phyloP scores from a whole-genome alignment of 2,113 vertebrate species.

The Sinocyclocheilus grahami region DNA sequence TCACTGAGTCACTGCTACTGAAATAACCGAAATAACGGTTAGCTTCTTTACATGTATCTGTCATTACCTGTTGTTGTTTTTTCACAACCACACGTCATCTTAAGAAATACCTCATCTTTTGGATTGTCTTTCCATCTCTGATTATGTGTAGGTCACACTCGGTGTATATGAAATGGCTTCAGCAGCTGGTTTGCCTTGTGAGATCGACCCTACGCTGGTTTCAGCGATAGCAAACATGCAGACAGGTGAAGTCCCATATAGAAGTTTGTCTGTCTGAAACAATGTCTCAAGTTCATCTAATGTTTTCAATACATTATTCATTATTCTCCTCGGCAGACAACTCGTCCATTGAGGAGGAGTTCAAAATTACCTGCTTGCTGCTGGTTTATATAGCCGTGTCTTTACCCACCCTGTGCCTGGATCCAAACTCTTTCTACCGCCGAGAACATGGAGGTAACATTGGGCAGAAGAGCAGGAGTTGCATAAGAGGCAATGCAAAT shows the following conservation, averaged over 20 bases:
- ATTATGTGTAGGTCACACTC: conserved; percentile 78
- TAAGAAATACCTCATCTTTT: too few species aligned
- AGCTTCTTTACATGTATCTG: conserved; percentile 44
- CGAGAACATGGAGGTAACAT: conserved; percentile 82
- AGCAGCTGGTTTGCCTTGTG: conserved; percentile 83
- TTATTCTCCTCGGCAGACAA: conserved; percentile 72
- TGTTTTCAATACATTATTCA: background rate
- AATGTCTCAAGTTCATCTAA: background rate
- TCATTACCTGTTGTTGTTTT: too few species aligned
- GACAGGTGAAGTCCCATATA: conserved; percentile 73
- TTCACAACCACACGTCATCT: too few species aligned
- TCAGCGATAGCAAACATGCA: conserved; percentile 79
- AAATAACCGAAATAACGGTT: too few species aligned
- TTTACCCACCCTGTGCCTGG: conserved; percentile 82
- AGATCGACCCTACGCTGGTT: conserved; percentile 86
- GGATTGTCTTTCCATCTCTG: too few species aligned
- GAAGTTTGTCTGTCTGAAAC: background rate
- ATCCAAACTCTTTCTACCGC: conserved; percentile 81
- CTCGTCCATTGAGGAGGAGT: conserved; percentile 84
- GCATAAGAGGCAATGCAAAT: background rate
- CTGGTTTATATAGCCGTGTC: conserved; percentile 87
- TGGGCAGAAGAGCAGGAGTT: background rate
- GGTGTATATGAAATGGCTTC: conserved; percentile 87
- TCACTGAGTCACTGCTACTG: conserved; percentile 70
- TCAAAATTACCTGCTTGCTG: conserved; percentile 85